Conservation (phyloP, 1,140 invertebrate genomes). For the Micrasema minimum region DNA sequence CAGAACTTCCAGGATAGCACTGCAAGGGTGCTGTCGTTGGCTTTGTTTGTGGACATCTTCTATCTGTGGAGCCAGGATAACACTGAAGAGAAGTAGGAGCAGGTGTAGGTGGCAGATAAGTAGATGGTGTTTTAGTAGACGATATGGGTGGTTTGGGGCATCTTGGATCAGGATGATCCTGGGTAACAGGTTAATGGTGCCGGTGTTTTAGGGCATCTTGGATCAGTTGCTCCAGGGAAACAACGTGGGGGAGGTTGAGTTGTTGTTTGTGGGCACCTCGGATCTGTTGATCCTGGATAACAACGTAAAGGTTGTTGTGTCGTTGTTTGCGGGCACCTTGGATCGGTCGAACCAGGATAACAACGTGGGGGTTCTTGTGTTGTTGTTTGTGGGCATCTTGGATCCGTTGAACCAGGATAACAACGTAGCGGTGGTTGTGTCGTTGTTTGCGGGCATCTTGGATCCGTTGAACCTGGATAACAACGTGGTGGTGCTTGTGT, state of each 20-base stretch:
- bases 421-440: constrained; percentile 55
- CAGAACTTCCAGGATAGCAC: constrained; percentile 56
- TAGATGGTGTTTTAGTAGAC: constrained; percentile 54
- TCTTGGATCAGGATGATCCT: constrained; percentile 58
- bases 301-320: constrained; percentile 55
- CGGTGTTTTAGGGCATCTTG: constrained; percentile 53
- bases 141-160: constrained; percentile 53
- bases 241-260: constrained; percentile 50
- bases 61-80: constrained; percentile 62
- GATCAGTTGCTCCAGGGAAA: constrained; percentile 56
- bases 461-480: constrained; percentile 65
- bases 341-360: constrained; percentile 57
- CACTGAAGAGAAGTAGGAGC: constrained; percentile 52
- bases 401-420: constrained; percentile 56
- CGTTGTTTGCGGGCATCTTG: constrained; percentile 51
- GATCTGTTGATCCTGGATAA: constrained; percentile 60
- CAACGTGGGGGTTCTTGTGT: constrained; percentile 48
- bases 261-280: constrained; percentile 56
- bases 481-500: constrained; percentile 55
- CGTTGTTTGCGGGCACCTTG: constrained; percentile 57
- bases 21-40: constrained; percentile 46
- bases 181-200: constrained; percentile 54
- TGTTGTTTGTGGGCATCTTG: constrained; percentile 48
- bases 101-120: constrained; percentile 35
- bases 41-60: constrained; percentile 56